A percentile compares a stretch with the other conserved stretches of the same genome.
phyloP scores from a whole-genome alignment of 2,797 vertebrate genomes.

The Masticophis lateralis region DNA sequence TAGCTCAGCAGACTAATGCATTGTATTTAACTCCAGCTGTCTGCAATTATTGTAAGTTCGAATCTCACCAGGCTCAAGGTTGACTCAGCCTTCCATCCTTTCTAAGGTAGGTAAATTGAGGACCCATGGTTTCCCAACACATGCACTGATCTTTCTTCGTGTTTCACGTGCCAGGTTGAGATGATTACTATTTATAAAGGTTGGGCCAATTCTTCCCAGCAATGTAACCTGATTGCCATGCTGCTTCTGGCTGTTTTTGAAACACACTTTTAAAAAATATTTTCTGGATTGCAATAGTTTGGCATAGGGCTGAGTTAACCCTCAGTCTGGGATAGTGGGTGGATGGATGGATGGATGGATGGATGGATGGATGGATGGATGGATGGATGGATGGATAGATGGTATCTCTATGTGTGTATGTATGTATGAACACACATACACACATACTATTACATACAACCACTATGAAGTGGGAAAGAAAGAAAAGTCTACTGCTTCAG shows the following conservation, averaged over 20 bases:
- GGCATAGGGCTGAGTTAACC: not conserved
- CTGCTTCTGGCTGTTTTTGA: not conserved
- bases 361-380: not conserved
- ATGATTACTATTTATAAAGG: not conserved
- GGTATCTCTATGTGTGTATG: not conserved
- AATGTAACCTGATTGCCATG: not conserved
- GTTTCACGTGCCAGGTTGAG: not conserved
- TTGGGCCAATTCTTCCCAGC: not conserved
- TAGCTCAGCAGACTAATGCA: too few species aligned
- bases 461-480: not conserved
- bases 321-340: not conserved
- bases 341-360: not conserved
- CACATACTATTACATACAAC: not conserved
- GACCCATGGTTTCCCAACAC: not conserved
- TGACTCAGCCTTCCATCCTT: too few species aligned
- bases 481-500: not conserved
- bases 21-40: too few species aligned
- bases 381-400: not conserved
- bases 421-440: not conserved
- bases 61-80: too few species aligned
- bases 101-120: too few species aligned
- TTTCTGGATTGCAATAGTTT: not conserved
- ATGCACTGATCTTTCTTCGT: not conserved
- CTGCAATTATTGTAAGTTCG: too few species aligned
- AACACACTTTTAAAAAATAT: not conserved